Evolutionary conservation across 2,797 vertebrate species (phyloP), one percentile per base, ranked within the genome.

Genomic region (Pampus argenteus): DNA sequence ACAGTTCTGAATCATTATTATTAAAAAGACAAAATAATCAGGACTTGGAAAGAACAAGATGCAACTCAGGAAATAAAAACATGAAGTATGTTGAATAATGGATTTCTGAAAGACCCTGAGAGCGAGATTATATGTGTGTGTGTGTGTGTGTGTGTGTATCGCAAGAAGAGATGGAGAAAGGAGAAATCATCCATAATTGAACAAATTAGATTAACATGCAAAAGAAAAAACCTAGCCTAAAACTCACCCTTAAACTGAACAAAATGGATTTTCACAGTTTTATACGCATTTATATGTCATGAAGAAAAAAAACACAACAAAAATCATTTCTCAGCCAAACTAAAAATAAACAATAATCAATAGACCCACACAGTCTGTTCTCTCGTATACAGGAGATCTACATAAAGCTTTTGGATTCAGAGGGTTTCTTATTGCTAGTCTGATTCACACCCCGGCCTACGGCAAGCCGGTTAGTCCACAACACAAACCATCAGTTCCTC

Each of bases 251-350:
- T 95, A 88, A 96, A 95, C 95, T 96, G 92, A 95, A 97, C 94
- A 96, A 93, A 94, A 95, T 94, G 91, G 88, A 96, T 94, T 96
- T 92, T 99, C 97, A 99, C 97, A 99, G 98, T 98, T 97, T 97
- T 92, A 95, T 91, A 94, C 70, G 64, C 66, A 84, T 92, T 89
- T 87, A 88, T 78, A 88, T 74, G 68, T 86, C 84, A 77, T 47
- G 76, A 22, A 84, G 55, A 26, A 74, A 78, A 81, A 82, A 71
- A 70, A 73, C 55, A 90, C 83, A 91, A 89, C 92, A 88, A 92
- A 81, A 88, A 90, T 85, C 76, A 93, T 90, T 76, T 95, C 88
- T 95, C 89, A 92, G 87, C 91, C 94, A 95, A 95, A 92, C 94
- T 95, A 95, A 90, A 79, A 72, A 66, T 90, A 90, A 87, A 74